Conservation (phyloP, 2,113 vertebrate genomes). For the Leiothrix lutea region DNA sequence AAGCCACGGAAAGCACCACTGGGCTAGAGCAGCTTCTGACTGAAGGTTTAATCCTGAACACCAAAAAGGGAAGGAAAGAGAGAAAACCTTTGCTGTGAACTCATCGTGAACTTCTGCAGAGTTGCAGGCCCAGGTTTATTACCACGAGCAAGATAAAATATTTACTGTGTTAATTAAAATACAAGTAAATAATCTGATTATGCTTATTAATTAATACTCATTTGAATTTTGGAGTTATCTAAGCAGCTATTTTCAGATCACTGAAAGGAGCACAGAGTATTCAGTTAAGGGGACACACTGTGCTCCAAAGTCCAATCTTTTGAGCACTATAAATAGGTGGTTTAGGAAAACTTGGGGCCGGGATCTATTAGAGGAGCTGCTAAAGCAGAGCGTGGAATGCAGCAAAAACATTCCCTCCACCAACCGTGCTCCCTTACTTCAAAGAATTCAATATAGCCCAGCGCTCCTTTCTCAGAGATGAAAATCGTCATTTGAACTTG, state of each 20-base stretch:
- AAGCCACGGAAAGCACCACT: neutral
- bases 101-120: neutral
- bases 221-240: neutral
- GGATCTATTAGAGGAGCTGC: neutral
- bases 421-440: conserved; percentile 22
- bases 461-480: conserved; percentile 45
- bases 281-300: neutral
- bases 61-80: neutral
- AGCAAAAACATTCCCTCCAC: conserved; percentile 45
- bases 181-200: neutral
- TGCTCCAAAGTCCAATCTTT: neutral
- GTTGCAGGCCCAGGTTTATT: neutral
- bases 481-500: conserved; percentile 34
- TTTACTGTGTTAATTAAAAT: neutral
- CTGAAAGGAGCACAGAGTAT: neutral
- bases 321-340: conserved; percentile 24
- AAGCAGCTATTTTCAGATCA: neutral
- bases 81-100: neutral
- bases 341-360: neutral
- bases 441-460: conserved; percentile 71
- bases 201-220: neutral
- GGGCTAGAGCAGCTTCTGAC: neutral
- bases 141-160: neutral
- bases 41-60: neutral
- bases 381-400: conserved; percentile 45